These are phyloP conservation scores for Nomada goodeniana DNA, from an alignment of 2,888 invertebrate species.

Conservation along the genomic window DNA sequence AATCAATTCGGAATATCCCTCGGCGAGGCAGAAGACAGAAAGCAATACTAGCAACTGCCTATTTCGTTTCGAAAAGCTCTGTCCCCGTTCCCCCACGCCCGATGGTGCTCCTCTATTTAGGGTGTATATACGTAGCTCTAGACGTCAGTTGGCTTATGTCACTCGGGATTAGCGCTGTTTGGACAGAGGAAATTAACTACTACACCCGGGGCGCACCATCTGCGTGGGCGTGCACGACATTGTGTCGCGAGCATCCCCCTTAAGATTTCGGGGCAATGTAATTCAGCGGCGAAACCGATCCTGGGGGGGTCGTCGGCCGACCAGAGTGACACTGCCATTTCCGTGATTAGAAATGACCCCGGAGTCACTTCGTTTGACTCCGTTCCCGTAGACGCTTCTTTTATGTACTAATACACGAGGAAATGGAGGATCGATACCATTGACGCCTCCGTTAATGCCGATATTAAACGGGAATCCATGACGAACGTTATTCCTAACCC, in stretches of 20 bases:
- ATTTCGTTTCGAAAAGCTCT: conserved; percentile 50
- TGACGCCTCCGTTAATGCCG: conserved; percentile 44
- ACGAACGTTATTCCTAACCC: neutral
- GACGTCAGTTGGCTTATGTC: conserved; percentile 83
- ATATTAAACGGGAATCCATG: neutral
- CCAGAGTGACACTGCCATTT: conserved; percentile 69
- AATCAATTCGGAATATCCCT: conserved; percentile 4
- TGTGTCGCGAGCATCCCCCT: conserved; percentile 75
- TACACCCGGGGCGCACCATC: conserved; percentile 75
- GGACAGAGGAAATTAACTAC: conserved; percentile 84
- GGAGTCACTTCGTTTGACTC: conserved; percentile 56
- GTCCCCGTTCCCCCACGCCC: conserved; percentile 18
- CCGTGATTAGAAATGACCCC: conserved; percentile 69
- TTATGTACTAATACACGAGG: neutral
- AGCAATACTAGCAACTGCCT: conserved; percentile 51
- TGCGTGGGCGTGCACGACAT: conserved; percentile 79
- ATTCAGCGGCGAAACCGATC: conserved; percentile 73
- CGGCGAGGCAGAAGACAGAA: conserved; percentile 20
- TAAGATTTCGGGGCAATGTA: conserved; percentile 73
- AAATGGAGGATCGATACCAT: conserved; percentile 48
- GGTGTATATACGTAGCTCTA: conserved; percentile 61
- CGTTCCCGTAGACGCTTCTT: conserved; percentile 50
- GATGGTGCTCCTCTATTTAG: conserved; percentile 53
- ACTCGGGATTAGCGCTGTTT: conserved; percentile 83
- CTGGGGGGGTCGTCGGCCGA: conserved; percentile 59